Evolutionary conservation across 2,888 invertebrate genomes (phyloP), one percentile per base, ranked within the genome.

Genomic region (Atethmia centrago): DNA sequence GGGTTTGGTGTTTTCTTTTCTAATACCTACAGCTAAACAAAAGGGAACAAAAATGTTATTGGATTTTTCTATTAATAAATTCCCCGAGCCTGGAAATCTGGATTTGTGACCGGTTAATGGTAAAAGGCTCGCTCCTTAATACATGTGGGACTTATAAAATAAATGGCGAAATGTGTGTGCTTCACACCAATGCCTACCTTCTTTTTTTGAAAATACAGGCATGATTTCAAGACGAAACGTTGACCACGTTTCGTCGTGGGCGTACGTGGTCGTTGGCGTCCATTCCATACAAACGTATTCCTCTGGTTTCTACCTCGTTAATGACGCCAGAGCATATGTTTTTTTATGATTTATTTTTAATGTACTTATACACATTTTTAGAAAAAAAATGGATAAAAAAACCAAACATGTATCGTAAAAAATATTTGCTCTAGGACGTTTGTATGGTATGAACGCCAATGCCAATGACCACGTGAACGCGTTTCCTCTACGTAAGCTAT

Each of bases 91-190:
- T 28, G 28, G 28, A 28, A 47, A 47, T 10, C n/a, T 63, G 63
- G 63, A 63, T 63, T 47, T 63, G 47, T 47, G 16, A 31, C 21
- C 42, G 16, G 59, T 59, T 55, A 66, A 9, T 28, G 42, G 16
- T 42, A 45, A 31, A 63, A 47, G 45, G 31, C 16, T 49, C 31
- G 10, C 31, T 47, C n/a, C 28, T 47, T 63, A 49, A 47, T 63
- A 47, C 36, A 19, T 31, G 16, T 31, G 47, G 63, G 63, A 63
- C 47, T 47, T 16, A 47, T 47, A 47, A 63, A 63, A 47, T 63
- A 47, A 31, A 63, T 31, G 28, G 21, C 63, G 14, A 28, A 28
- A 63, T 45, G 31, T 31, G 21, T 31, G 14, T 31, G 3, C 16
- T 21, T n/a, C 21, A 47, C 4, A 19, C 10, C 61, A 42, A 19